Conservation (phyloP, 2,888 invertebrate species). For the Ophion ventricosus region DNA sequence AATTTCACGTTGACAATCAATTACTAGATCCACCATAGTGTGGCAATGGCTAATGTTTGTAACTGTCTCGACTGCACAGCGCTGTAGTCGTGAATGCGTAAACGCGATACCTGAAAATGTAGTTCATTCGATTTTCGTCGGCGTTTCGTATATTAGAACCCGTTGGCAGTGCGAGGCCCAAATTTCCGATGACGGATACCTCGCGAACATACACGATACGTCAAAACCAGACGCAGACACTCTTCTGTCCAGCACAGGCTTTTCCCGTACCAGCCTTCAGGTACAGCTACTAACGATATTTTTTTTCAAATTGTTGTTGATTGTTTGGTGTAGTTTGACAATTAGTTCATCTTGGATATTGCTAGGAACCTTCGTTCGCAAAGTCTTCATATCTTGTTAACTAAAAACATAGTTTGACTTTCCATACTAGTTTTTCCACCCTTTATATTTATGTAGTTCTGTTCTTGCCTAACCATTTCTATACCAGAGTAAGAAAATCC, state of each 20-base stretch:
- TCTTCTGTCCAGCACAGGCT: constrained; percentile 83
- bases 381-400: too few relatives aligned
- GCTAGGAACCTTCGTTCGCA: neutral
- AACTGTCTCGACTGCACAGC: too few relatives aligned
- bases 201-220: constrained; percentile 65
- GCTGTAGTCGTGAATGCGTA: neutral
- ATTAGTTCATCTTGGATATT: neutral
- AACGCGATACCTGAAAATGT: neutral
- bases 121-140: neutral
- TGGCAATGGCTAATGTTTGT: neutral
- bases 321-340: neutral
- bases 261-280: constrained; percentile 79
- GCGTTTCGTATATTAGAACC: constrained; percentile 82
- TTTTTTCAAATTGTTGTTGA: neutral
- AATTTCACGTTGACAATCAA: too few relatives aligned
- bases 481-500: too few relatives aligned
- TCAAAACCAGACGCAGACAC: constrained; percentile 73
- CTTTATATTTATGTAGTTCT: too few relatives aligned
- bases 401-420: too few relatives aligned
- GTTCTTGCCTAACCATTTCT: too few relatives aligned
- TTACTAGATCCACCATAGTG: neutral
- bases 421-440: too few relatives aligned
- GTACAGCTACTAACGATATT: neutral
- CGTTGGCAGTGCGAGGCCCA: constrained; percentile 86
- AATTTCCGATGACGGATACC: constrained; percentile 84